Percentiles rank a stretch among this genome's conserved stretches.
Evolutionary conservation across 2,113 vertebrate genomes (phyloP).

Genomic region (Pelmatolapia mariae): DNA sequence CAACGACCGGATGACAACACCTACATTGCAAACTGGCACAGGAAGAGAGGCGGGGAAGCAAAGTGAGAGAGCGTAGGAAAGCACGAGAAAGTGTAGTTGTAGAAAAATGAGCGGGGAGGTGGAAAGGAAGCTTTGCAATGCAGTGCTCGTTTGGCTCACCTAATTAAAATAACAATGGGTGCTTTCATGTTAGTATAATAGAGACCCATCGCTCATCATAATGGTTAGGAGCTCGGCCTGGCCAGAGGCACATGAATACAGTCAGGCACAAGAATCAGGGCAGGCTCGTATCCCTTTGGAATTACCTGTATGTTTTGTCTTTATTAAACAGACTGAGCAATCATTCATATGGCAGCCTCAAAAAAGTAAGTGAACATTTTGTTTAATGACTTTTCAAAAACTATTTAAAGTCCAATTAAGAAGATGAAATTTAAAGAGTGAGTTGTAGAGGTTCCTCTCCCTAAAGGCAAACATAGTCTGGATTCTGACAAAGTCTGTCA

Average conservation of each 20-base stretch:
- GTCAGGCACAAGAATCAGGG: not conserved
- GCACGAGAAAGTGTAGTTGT: not conserved
- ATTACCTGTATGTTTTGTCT: not conserved
- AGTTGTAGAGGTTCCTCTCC: not conserved
- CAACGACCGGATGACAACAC: constrained; percentile 13
- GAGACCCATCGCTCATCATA: constrained; percentile 51
- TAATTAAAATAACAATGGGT: constrained; percentile 67
- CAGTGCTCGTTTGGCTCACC: constrained; percentile 36
- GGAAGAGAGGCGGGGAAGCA: constrained; percentile 31
- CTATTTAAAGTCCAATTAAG: not conserved
- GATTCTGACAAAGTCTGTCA: not conserved
- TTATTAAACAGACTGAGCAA: not conserved
- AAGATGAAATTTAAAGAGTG: not conserved
- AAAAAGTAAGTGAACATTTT: not conserved
- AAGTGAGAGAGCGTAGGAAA: not conserved
- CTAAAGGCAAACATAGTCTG: not conserved
- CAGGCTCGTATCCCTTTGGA: not conserved
- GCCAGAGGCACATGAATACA: not conserved
- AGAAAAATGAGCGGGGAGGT: not conserved
- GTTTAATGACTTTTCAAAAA: not conserved
- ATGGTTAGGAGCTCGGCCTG: constrained; percentile 10
- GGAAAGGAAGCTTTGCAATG: constrained; percentile 39
- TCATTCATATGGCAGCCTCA: not conserved
- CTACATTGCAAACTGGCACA: constrained; percentile 36
- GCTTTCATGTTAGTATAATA: constrained; percentile 61